phyloP scores from a whole-genome alignment of 2,888 invertebrate genomes.

The Ornithoptera priamus region DNA sequence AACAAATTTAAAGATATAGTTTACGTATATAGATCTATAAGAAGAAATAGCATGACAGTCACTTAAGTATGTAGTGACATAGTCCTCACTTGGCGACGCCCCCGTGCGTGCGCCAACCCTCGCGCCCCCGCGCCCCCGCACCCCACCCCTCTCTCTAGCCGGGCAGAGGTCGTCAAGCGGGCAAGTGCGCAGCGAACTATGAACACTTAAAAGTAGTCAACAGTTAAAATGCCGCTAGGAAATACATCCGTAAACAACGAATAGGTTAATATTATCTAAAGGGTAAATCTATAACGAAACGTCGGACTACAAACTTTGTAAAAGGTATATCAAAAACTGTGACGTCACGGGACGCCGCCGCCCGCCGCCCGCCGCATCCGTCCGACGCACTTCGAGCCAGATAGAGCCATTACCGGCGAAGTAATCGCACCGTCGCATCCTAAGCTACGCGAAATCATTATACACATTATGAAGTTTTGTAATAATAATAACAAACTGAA shows the following conservation, averaged over 20 bases:
- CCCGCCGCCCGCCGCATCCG: not conserved
- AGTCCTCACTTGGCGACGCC: not conserved
- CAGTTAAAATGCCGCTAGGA: conserved; percentile 67
- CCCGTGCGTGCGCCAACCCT: no score
- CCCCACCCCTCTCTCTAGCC: not conserved
- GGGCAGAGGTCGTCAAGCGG: conserved; percentile 25
- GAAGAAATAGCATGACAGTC: conserved; percentile 26
- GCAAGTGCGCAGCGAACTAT: conserved; percentile 52
- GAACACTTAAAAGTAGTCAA: conserved; percentile 75
- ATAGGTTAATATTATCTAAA: conserved; percentile 48
- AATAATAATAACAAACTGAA: not conserved
- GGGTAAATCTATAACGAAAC: conserved; percentile 66
- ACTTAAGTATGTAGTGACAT: not conserved
- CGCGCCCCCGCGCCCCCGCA: not conserved
- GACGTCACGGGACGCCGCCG: conserved; percentile 19
- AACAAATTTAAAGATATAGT: conserved; percentile 24
- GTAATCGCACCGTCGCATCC: no score
- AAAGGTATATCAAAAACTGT: conserved; percentile 68
- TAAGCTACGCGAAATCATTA: no score
- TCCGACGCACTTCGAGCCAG: no score
- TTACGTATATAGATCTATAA: conserved; percentile 33
- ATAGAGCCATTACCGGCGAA: no score
- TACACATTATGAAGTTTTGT: no score
- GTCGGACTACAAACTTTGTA: conserved; percentile 66
- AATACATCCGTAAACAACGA: conserved; percentile 58